Evolutionary conservation across 1,140 invertebrate genomes (phyloP).

Genomic region (Holcopasites calliopsidis): DNA sequence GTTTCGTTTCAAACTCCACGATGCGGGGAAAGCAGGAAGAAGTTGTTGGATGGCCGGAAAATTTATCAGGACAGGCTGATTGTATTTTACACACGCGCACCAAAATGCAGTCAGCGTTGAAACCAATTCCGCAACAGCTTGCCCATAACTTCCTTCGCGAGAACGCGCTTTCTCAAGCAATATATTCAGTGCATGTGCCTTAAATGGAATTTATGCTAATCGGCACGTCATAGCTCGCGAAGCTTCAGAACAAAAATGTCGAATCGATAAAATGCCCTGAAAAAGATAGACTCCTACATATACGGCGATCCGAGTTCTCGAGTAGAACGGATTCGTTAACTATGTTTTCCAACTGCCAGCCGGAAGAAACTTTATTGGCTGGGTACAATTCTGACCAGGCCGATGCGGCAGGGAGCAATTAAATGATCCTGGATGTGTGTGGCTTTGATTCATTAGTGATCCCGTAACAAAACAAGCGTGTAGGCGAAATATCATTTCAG

Average conservation of each 20-base stretch:
- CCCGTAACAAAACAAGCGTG: conserved; percentile 4
- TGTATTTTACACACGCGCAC: conserved; percentile 35
- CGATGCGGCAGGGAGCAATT: not conserved
- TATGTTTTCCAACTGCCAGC: not conserved
- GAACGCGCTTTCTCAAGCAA: conserved; percentile 35
- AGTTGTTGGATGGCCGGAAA: conserved; percentile 38
- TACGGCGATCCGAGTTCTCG: not conserved
- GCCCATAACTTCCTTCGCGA: conserved; percentile 49
- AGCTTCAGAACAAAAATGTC: conserved; percentile 17
- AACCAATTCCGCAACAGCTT: conserved; percentile 63
- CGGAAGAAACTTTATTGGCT: not conserved
- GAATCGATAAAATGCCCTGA: not conserved
- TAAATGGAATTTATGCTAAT: conserved; percentile 66
- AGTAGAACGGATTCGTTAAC: not conserved
- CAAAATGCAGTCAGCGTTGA: conserved; percentile 36
- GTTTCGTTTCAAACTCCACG: not conserved
- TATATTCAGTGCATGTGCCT: conserved; percentile 60
- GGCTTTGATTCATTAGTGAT: conserved; percentile 17
- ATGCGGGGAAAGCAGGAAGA: not conserved
- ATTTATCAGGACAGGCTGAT: conserved; percentile 26
- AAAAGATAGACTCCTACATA: no score
- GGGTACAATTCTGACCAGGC: not conserved
- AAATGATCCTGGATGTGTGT: not conserved
- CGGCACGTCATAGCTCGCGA: not conserved
- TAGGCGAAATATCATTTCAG: conserved; percentile 23